These are phyloP conservation scores for Malurus leucopterus DNA, from an alignment of 2,797 vertebrate species.

Conservation along the genomic window DNA sequence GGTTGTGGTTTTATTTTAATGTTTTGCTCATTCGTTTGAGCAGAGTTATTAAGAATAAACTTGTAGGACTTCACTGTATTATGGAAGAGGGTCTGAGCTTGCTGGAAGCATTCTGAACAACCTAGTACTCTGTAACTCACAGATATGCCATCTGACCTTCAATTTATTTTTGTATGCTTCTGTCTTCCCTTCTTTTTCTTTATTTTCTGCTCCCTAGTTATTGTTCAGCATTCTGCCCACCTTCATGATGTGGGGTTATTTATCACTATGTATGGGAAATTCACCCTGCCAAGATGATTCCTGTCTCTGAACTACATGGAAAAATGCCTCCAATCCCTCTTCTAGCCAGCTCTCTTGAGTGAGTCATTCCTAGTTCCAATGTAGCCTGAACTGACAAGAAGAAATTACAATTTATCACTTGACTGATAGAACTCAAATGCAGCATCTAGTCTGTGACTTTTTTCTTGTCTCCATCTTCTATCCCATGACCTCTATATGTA, in stretches of 20 bases:
- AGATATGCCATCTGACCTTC: not conserved
- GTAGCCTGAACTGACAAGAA: not conserved
- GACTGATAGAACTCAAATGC: not conserved
- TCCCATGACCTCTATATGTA: not conserved
- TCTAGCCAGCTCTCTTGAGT: not conserved
- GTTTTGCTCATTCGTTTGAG: not conserved
- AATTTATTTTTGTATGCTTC: not conserved
- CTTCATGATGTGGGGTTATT: not conserved
- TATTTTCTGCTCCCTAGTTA: not conserved
- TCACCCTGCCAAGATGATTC: not conserved
- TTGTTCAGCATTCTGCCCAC: not conserved
- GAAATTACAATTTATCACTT: not conserved
- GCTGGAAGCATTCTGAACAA: not conserved
- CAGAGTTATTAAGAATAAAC: not conserved
- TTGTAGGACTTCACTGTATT: not conserved
- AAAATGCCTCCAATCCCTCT: not conserved
- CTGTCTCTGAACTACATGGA: not conserved
- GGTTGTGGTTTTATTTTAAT: not conserved
- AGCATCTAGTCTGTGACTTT: not conserved
- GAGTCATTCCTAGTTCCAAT: not conserved
- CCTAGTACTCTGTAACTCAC: not conserved
- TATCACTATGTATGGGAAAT: not conserved
- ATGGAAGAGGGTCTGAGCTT: not conserved
- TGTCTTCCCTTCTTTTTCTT: not conserved
- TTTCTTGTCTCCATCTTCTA: not conserved